phyloP scores from a whole-genome alignment of 1,140 invertebrate genomes.

The Platorchestia sp. region DNA sequence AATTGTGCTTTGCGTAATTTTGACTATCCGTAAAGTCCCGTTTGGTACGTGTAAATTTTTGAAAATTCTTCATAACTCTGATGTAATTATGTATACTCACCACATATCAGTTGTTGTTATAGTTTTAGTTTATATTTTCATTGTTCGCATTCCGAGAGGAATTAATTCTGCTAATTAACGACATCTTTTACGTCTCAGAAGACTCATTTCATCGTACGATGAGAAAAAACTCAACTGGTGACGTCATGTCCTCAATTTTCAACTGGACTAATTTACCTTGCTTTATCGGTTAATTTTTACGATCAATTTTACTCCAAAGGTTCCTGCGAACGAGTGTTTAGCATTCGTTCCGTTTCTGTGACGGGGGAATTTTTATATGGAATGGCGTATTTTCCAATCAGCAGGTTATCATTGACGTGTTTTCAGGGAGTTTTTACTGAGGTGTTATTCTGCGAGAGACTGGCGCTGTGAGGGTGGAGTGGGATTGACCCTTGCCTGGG shows the following conservation, averaged over 20 bases:
- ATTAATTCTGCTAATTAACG: not conserved
- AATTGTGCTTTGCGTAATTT: not conserved
- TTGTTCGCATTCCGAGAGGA: not conserved
- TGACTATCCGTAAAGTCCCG: not conserved
- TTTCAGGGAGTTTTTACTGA: conserved; percentile 1
- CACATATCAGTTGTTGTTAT: not conserved
- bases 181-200: not conserved
- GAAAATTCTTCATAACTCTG: not conserved
- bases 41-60: not conserved
- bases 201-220: not conserved
- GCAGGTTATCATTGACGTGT: not conserved
- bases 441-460: conserved; percentile 11
- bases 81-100: not conserved
- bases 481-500: conserved; percentile 24
- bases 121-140: not conserved
- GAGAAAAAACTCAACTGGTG: not conserved
- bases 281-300: not conserved
- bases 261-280: not conserved
- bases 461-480: not conserved
- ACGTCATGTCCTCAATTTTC: not conserved
- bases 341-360: not conserved
- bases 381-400: not conserved
- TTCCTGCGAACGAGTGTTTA: not conserved
- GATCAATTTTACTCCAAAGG: not conserved
- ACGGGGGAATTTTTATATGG: not conserved